These are phyloP conservation scores for Hydrozoanthus gracilis DNA, from an alignment of 92 coral and sea anemone genomes.

Conservation along the genomic window DNA sequence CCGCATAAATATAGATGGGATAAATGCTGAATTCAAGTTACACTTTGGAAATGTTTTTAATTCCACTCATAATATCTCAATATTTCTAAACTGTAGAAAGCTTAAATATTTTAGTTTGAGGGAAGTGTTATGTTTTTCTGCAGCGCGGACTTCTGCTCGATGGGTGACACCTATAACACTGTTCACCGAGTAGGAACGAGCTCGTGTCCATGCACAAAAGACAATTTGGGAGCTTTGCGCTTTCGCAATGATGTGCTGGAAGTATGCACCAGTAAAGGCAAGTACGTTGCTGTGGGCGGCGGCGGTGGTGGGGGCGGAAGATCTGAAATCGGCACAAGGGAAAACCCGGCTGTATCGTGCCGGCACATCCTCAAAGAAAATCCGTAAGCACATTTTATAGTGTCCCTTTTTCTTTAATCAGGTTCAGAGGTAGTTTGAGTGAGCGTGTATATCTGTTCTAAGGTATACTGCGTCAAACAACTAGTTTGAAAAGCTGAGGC, in stretches of 20 bases:
- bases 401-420: not conserved
- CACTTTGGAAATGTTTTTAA: too few relatives aligned
- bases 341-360: conserved; percentile 23
- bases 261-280: conserved; percentile 45
- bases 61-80: too few relatives aligned
- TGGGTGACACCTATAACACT: conserved; percentile 28
- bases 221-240: conserved; percentile 48
- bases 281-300: conserved; percentile 50
- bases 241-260: conserved; percentile 49
- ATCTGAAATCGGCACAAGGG: not conserved
- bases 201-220: conserved; percentile 40
- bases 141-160: not conserved
- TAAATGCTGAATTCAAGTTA: too few relatives aligned
- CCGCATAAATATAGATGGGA: too few relatives aligned
- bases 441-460: too few relatives aligned
- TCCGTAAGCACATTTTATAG: not conserved
- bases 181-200: conserved; percentile 51
- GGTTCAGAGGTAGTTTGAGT: too few relatives aligned
- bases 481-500: too few relatives aligned
- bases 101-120: too few relatives aligned
- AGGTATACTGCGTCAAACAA: too few relatives aligned
- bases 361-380: conserved; percentile 14
- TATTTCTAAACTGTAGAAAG: too few relatives aligned
- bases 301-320: not conserved
- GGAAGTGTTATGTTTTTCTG: not conserved